These are phyloP conservation scores for Drosophila setosimentum DNA, from an alignment of 2,888 invertebrate species.

Conservation along the genomic window DNA sequence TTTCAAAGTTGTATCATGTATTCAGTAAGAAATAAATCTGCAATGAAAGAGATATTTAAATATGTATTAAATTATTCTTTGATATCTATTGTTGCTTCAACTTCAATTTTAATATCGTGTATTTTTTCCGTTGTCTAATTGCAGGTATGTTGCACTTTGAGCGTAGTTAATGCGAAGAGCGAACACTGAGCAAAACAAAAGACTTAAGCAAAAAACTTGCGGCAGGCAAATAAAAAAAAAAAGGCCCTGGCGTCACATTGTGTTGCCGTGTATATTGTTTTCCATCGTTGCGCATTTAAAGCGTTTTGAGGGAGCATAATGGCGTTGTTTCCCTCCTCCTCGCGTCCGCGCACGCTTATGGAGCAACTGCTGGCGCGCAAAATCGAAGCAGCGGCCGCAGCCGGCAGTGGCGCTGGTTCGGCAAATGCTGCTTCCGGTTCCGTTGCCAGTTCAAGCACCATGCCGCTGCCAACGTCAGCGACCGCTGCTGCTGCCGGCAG, in stretches of 20 bases:
- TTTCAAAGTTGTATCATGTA: not conserved
- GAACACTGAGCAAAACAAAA: constrained; percentile 63
- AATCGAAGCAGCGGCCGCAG: constrained; percentile 89
- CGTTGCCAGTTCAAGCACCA: constrained; percentile 6
- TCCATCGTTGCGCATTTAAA: not conserved
- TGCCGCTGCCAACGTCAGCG: constrained; percentile 84
- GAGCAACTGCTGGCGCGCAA: constrained; percentile 92
- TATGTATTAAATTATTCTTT: not conserved
- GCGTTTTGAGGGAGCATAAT: constrained; percentile 52
- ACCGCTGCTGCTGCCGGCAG: constrained; percentile 12
- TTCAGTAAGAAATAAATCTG: too few relatives aligned
- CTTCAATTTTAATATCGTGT: constrained; percentile 2
- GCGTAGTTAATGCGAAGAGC: constrained; percentile 26
- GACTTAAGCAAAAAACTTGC: constrained; percentile 80
- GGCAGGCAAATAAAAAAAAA: not conserved
- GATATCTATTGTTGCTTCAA: not conserved
- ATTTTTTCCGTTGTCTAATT: constrained; percentile 42
- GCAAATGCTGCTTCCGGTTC: constrained; percentile 85
- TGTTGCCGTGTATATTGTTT: constrained; percentile 18
- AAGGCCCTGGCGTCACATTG: constrained; percentile 8
- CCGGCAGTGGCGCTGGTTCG: constrained; percentile 85
- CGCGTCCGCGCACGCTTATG: constrained; percentile 92
- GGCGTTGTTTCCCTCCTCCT: constrained; percentile 86
- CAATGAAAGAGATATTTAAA: not conserved
- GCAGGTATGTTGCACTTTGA: constrained; percentile 69